Evolutionary conservation across 64 coral and sea anemone species (phyloP), one percentile per base, ranked within the genome.

Genomic region (Pocillopora verrucosa): DNA sequence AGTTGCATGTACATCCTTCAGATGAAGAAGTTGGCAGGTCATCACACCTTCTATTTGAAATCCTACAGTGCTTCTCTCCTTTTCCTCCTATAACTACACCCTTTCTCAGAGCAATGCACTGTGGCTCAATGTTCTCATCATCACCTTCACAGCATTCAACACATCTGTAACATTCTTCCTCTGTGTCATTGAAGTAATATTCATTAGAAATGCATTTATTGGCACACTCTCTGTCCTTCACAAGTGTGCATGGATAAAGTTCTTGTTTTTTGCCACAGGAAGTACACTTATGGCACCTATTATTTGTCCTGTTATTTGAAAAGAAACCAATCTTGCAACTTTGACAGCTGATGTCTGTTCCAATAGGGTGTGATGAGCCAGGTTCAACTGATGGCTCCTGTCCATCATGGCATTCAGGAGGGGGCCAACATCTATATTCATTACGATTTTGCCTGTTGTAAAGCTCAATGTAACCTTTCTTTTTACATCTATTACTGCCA

Each of bases 51-150:
- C 72, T 36, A 22, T 63, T 56, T 15, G 64, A 69, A 13, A 56
- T 25, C 56, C 45, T 68, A 16, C 82, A 85, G 25, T 85, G 82
- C n/a, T n/a, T 35, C n/a, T 37, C 82, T 56, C 82, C 82, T 26
- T 85, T n/a, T 56, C 45, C 14, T 85, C 82, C 82, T 25, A 85
- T 85, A 16, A 70, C 37, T 56, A 65, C 45, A 10, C 37, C 38
- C 6, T 19, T 20, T 57, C 7, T 19, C 37, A 22, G 4, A 5
- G 35, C 15, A 22, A 84, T 0, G 22, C 82, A 85, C 37, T 85
- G 63, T 25, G 5, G 36, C 5, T 72, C 63, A 72, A 85, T 58
- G 61, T 85, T 70, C 11, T 20, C 35, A 24, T 36, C 2, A 38
- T 38, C 26, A 14, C 36, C 17, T 72, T 37, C 37, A 72, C 82